Percentiles rank a stretch among this genome's conserved stretches.
phyloP scores from a whole-genome alignment of 2,888 invertebrate species.

The Desoria tigrina region DNA sequence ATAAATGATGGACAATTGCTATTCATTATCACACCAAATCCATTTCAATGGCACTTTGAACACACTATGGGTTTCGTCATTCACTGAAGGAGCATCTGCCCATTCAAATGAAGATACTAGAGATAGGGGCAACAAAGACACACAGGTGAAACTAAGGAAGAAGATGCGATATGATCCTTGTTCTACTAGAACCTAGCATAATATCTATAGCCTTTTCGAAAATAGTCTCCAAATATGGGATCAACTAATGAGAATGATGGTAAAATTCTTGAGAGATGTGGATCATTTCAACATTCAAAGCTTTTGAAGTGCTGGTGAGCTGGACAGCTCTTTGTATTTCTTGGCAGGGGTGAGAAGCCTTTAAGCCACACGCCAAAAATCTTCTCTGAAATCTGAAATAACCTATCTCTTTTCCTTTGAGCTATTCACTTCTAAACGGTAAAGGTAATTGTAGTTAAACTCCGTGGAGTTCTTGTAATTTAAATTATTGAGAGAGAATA shows the following conservation, averaged over 20 bases:
- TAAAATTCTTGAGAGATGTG: constrained; percentile 1
- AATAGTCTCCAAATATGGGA: neutral
- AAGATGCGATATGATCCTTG: too few species aligned
- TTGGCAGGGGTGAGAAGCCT: constrained; percentile 14
- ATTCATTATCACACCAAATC: constrained; percentile 26
- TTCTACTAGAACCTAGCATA: too few species aligned
- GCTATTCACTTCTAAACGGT: neutral
- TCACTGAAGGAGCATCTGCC: constrained; percentile 1
- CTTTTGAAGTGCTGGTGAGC: neutral
- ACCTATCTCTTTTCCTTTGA: too few species aligned
- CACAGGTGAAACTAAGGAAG: too few species aligned
- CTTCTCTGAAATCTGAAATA: neutral
- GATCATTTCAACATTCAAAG: neutral
- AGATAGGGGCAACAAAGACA: too few species aligned
- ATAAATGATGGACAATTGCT: constrained; percentile 45
- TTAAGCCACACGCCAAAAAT: constrained; percentile 29
- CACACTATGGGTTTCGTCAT: neutral
- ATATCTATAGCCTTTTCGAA: neutral
- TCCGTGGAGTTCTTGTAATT: too few species aligned
- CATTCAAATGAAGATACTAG: neutral
- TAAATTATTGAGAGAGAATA: too few species aligned
- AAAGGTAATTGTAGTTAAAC: constrained; percentile 2
- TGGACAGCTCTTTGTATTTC: constrained; percentile 17
- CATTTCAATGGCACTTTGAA: constrained; percentile 17
- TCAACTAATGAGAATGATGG: constrained; percentile 5